phyloP scores from a whole-genome alignment of 2,113 vertebrate species.

The Gymnobelideus leadbeateri region DNA sequence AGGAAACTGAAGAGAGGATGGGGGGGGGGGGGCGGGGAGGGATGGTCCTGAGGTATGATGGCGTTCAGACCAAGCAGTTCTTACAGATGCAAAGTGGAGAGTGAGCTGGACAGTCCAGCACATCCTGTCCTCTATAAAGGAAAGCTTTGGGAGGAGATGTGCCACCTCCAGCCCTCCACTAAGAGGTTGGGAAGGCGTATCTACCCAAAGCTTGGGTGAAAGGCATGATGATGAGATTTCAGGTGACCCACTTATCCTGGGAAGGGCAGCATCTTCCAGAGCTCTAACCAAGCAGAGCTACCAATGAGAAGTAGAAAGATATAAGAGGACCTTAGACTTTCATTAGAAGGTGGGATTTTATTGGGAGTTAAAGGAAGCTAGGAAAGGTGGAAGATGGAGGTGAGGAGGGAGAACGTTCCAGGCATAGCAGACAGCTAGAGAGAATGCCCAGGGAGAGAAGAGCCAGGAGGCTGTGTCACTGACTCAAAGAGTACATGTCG shows the following conservation, averaged over 20 bases:
- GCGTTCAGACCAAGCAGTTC: too few species aligned
- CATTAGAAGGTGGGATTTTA: neutral
- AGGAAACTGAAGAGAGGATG: neutral
- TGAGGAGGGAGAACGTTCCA: neutral
- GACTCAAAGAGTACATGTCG: neutral
- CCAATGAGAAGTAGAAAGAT: too few species aligned
- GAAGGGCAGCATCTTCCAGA: too few species aligned
- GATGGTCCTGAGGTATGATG: neutral
- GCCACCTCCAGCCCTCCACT: neutral
- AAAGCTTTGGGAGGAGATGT: neutral
- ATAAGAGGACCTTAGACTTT: neutral
- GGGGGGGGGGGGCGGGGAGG: too few species aligned
- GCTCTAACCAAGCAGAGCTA: too few species aligned
- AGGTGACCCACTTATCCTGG: too few species aligned
- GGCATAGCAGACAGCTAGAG: neutral
- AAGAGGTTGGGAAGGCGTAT: neutral
- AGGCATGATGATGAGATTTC: neutral
- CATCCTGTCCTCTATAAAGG: neutral
- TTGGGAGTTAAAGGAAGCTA: neutral
- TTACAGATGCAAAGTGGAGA: neutral
- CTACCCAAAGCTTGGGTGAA: neutral
- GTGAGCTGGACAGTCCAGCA: neutral
- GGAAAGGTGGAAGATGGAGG: neutral
- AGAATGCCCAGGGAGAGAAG: neutral
- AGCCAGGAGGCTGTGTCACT: neutral